Conservation (phyloP, 2,113 vertebrate genomes). For the Suricata suricatta region DNA sequence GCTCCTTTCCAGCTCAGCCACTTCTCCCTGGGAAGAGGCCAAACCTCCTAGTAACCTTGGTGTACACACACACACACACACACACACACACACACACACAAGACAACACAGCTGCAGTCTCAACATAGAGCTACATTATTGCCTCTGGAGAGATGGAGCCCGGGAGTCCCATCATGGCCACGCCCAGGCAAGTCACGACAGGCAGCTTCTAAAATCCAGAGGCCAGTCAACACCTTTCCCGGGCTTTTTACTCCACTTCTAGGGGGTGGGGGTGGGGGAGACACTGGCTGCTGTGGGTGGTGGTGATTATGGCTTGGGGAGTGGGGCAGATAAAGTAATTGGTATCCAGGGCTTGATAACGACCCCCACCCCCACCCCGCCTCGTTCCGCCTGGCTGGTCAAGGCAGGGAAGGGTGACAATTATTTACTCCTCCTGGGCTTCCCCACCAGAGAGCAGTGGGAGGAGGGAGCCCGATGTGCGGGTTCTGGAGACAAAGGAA, state of each 20-base stretch:
- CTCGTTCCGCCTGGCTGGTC: constrained; percentile 74
- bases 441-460: constrained; percentile 81
- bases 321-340: constrained; percentile 77
- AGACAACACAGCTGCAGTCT: neutral
- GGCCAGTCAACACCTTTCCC: neutral
- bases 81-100: neutral
- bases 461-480: constrained; percentile 75
- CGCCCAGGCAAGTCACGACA: constrained; percentile 43
- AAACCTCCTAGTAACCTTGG: neutral
- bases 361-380: neutral
- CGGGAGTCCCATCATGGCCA: neutral
- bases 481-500: constrained; percentile 82
- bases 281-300: neutral
- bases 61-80: too few relatives aligned
- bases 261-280: constrained; percentile 51
- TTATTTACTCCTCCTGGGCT: constrained; percentile 83
- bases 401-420: constrained; percentile 79
- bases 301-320: constrained; percentile 76
- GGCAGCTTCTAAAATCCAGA: constrained; percentile 28
- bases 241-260: neutral
- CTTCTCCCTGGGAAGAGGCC: neutral
- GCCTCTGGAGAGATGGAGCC: neutral
- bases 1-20: neutral
- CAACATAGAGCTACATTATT: neutral
- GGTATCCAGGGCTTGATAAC: constrained; percentile 60